Base-by-base conservation (phyloP, 1,140 invertebrate genomes). In the Microplitis demolitor region DNA sequence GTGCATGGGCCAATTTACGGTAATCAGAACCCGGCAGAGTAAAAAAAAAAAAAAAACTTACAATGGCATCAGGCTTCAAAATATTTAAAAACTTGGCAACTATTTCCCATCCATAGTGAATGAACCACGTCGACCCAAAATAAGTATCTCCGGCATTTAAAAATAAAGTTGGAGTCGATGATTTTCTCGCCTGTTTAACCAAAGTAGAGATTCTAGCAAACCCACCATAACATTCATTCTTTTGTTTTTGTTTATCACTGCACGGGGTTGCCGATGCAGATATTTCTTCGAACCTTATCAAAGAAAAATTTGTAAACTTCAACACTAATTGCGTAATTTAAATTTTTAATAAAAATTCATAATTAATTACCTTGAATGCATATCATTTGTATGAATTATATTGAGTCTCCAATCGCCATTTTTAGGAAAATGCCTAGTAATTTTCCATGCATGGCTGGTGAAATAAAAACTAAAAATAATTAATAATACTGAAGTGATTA, bases 81-180 rank as follows among this genome's bases (percentile, higher is more conserved):
- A 77, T n/a, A 58, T 61, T 60, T 33, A 66, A 0, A 3, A 74
- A 72, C 8, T 39, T 70, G 9, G 73, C 61, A 13, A 74, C 73
- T 34, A 75, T 77, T 31, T 60, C 69, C 74, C 69, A 77, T 80
- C 92, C 92, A 83, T 92, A 92, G 1, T 93, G 83, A 9, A 91
- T 91, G 82, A 94, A 96, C 93, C 92, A 96, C 0, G 92, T 88
- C 0, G 94, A 95, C 0, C 95, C 95, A 3, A 94, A 93, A 80
- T 92, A 96, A 3, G 93, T 95, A 81, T 96, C 95, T 3, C 95
- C 95, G 1, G 93, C 95, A 80, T 96, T 96, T 5, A 97, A 84
- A 76, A 83, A 85, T 6, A 84, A 51, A 4, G 76, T 75, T 0
- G 79, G 78, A 4, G 77, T 34, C 1, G 35, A 56, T 0, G 79